These are phyloP conservation scores for Drosophila borborema DNA, from an alignment of 2,888 invertebrate genomes.

Conservation along the genomic window DNA sequence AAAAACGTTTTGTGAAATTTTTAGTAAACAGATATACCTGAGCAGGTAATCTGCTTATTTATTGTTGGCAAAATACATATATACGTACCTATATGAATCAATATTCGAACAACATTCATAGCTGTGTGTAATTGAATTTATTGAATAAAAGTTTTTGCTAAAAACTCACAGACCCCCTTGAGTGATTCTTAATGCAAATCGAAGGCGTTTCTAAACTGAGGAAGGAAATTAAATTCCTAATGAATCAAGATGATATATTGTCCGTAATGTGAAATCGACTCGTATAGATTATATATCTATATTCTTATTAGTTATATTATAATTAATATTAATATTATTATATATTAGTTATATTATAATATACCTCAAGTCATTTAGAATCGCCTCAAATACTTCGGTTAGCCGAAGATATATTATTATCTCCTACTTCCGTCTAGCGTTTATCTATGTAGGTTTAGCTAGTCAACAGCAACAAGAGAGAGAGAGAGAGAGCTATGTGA, in stretches of 20 bases:
- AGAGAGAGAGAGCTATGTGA: neutral
- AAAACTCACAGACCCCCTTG: conserved; percentile 28
- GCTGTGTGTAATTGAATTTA: conserved; percentile 54
- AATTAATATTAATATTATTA: too few relatives aligned
- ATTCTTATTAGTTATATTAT: neutral
- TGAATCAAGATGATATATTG: neutral
- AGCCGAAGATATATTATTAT: conserved; percentile 28
- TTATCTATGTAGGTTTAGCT: conserved; percentile 7
- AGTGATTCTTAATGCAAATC: neutral
- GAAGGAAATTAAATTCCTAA: neutral
- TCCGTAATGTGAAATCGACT: neutral
- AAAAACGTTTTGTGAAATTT: conserved; percentile 47
- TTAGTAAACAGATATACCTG: conserved; percentile 19
- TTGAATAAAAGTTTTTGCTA: conserved; percentile 63
- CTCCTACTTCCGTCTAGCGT: neutral
- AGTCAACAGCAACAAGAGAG: conserved; percentile 6
- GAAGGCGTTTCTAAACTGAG: conserved; percentile 24
- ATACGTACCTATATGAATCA: conserved; percentile 16
- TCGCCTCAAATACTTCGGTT: conserved; percentile 34
- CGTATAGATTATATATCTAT: neutral
- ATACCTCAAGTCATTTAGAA: neutral
- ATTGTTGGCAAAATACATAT: conserved; percentile 33
- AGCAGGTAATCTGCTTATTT: conserved; percentile 22
- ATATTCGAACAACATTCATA: conserved; percentile 34
- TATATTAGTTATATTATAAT: neutral